These are phyloP conservation scores for Myiotriccus ornatus DNA, from an alignment of 2,797 vertebrate species.

Conservation along the genomic window DNA sequence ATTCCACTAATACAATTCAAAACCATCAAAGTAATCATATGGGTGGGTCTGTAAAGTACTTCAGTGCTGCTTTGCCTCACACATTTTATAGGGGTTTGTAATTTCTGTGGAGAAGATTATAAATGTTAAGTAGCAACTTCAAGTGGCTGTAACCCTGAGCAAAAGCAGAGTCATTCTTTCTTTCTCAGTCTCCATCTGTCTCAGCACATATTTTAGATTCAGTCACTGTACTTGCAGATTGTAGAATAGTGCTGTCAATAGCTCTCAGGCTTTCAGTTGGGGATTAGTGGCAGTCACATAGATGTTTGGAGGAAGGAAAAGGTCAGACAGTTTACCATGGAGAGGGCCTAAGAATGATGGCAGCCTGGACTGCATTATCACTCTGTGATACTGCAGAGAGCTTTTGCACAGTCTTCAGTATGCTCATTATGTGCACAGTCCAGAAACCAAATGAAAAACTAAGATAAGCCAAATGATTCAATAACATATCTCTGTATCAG, in stretches of 20 bases:
- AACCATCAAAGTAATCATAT: background rate
- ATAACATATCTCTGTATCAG: background rate
- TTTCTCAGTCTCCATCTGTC: background rate
- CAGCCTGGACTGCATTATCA: background rate
- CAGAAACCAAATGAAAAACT: background rate
- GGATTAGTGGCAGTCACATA: background rate
- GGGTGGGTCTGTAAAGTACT: background rate
- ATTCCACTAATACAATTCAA: background rate
- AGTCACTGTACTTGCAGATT: background rate
- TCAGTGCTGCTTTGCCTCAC: background rate
- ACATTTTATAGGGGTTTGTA: background rate
- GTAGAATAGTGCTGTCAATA: background rate
- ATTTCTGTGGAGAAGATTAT: background rate
- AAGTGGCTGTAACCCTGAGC: background rate
- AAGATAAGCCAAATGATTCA: background rate
- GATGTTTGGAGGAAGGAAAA: background rate
- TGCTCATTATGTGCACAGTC: background rate
- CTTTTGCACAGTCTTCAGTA: background rate
- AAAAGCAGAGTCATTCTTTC: background rate
- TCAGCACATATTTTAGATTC: background rate
- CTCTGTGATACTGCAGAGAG: background rate
- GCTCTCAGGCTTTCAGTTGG: background rate
- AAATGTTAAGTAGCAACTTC: background rate
- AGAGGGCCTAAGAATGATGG: background rate
- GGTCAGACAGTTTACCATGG: background rate